Base-by-base conservation (phyloP, 2,888 invertebrate genomes). In the Drosophila ustulata region DNA sequence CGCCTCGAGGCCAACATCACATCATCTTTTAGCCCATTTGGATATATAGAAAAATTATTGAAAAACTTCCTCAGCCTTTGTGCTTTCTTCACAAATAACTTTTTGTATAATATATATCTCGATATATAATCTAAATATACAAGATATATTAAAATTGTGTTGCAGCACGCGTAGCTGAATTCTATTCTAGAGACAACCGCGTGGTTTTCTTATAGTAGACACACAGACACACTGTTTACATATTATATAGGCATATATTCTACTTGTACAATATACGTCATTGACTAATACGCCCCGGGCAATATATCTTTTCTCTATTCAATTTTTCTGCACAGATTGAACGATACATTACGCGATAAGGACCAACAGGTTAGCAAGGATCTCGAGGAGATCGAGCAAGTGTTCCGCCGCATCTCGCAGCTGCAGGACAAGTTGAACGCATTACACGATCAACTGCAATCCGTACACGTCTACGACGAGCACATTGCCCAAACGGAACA, bases 401-500 rank as follows among this genome's bases (percentile, higher is more conserved):
- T 95, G 91, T 95, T 96, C 92, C 94, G 94, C 89, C 94, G 94
- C 89, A 95, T 96, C 89, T 94, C 95, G 75, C 93, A 94, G 88
- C 94, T 96, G 91, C 95, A 95, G 89, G 94, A 94, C 88, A 93
- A 93, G 88, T 94, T 97, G 82, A 95, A 95, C 90, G 94, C 94
- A 65, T 93, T 95, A 75, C 94, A 95, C 88, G 94, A 94, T 73
- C 94, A 95, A 92, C 94, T 96, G 75, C 93, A 93, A 83, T 94
- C 94, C 75, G 94, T 97, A 90, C 96, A 97, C 94, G 95, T 96
- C 39, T 97, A 95, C 93, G 96, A 95, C 87, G 95, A 95, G 82
- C 94, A 97, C 93, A 94, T 95, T 78, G 93, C 93, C 63, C 93
- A 93, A 69, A 94, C 94, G 50, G 95, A 95, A 90, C 91, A 91